These are phyloP conservation scores for Puffinus mauretanicus DNA, from an alignment of 2,113 vertebrate genomes.

Conservation along the genomic window DNA sequence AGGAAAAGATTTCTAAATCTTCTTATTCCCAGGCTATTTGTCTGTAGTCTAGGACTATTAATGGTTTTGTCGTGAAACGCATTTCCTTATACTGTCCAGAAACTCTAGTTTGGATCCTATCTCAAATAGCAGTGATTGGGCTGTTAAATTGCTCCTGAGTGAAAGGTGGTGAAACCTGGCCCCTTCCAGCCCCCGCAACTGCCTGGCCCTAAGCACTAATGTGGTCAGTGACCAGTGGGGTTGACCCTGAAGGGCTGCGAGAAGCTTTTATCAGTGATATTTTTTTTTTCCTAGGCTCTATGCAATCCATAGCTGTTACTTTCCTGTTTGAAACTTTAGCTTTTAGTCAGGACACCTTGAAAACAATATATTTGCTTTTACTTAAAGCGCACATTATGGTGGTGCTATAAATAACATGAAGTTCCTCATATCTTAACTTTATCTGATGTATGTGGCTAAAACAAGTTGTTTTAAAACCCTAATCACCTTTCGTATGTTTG, in stretches of 20 bases:
- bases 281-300: neutral
- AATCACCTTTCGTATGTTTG: neutral
- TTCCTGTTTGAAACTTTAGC: neutral
- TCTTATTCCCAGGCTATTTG: neutral
- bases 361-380: neutral
- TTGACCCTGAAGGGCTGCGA: neutral
- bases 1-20: neutral
- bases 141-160: neutral
- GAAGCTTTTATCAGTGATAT: neutral
- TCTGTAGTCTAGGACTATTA: neutral
- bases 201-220: neutral
- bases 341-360: neutral
- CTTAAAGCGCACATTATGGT: neutral
- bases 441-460: neutral
- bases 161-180: neutral
- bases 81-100: neutral
- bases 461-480: neutral
- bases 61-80: neutral
- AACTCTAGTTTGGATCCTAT: neutral
- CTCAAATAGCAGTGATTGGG: neutral
- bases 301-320: neutral
- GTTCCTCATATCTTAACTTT: neutral
- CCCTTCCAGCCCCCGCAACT: accelerated
- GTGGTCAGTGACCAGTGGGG: accelerated
- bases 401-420: neutral